phyloP scores from a whole-genome alignment of 2,888 invertebrate species.

The Neoaliturus tenellus region DNA sequence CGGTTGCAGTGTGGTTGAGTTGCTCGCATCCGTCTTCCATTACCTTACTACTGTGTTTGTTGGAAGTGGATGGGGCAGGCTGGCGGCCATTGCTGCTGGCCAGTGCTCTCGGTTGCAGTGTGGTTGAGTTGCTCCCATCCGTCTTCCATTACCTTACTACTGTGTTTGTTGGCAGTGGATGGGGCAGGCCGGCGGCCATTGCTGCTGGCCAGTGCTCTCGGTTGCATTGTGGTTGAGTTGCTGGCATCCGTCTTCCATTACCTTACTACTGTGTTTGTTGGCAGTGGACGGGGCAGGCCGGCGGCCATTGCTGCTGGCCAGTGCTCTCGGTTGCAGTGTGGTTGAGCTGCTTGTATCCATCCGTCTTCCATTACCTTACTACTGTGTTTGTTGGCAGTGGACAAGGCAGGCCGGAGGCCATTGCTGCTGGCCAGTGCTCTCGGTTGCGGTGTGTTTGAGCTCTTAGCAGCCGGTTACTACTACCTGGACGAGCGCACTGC shows the following conservation, averaged over 20 bases:
- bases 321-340: constrained; percentile 57
- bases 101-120: constrained; percentile 58
- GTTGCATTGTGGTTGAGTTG: constrained; percentile 56
- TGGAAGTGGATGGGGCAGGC: constrained; percentile 59
- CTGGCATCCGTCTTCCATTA: constrained; percentile 60
- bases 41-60: constrained; percentile 39
- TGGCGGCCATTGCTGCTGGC: constrained; percentile 60
- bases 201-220: constrained; percentile 59
- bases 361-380: too few species aligned
- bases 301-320: constrained; percentile 59
- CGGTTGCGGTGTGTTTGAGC: constrained; percentile 57
- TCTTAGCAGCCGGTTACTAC: constrained; percentile 60
- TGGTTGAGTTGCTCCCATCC: constrained; percentile 57
- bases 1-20: constrained; percentile 57
- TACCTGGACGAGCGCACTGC: constrained; percentile 57
- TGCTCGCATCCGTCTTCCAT: constrained; percentile 60
- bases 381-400: constrained; percentile 40
- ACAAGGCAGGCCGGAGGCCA: constrained; percentile 60
- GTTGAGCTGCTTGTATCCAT: too few species aligned
- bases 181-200: constrained; percentile 61
- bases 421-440: constrained; percentile 59
- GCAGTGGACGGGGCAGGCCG: constrained; percentile 60
- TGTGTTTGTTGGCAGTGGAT: constrained; percentile 49
- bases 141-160: constrained; percentile 60
- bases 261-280: too few species aligned